Base-by-base conservation (phyloP, 37 sponge, comb jelly and placozoan species). In the Cladorhizidae sp. region DNA sequence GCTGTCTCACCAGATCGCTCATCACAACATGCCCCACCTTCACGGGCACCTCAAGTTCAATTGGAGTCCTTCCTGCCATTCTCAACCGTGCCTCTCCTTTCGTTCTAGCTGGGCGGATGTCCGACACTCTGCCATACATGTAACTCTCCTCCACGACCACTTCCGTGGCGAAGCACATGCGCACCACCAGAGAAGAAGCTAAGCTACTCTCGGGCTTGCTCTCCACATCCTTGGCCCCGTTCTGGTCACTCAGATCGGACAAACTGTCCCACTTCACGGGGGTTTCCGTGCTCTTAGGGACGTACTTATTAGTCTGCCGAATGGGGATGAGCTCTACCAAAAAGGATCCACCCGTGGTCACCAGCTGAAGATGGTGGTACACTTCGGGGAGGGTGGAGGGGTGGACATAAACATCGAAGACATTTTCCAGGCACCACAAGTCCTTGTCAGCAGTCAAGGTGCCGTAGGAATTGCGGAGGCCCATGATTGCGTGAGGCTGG, bases 1-100 rank as follows among this genome's bases (percentile, higher is more conserved):
- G 88, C 40, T 76, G 92, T 17, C 89, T 74, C 3, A 87, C 80
- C 31, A 73, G 3, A 37, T 88, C 83, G 63, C 91, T 87, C 78
- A 91, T 69, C 56, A 94, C 79, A 25, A 94, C 58, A 54, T 94
- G 95, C 35, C 92, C 92, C 21, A 62, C 40, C 20, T 32, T 17
- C 14, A 85, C 79, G 0, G 73, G 51, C 15, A 61, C 29, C 3
- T 41, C n/a, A 1, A 52, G 14, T 17, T 40, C 43, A 23, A 41
- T 45, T 2, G 40, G 21, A 21, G 3, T 14, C 2, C 45, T 2
- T 23, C 41, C 15, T 8, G 15, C 28, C 7, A 5, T 5, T 28
- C 5, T 5, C 7, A 6, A 3, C 61, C 3, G 7, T 26, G 6
- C 61, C 28, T 12, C 12, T 23, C 28, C n/a, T 45, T 45, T 45